phyloP scores from a whole-genome alignment of 2,888 invertebrate species.

The Dilophus febrilis region DNA sequence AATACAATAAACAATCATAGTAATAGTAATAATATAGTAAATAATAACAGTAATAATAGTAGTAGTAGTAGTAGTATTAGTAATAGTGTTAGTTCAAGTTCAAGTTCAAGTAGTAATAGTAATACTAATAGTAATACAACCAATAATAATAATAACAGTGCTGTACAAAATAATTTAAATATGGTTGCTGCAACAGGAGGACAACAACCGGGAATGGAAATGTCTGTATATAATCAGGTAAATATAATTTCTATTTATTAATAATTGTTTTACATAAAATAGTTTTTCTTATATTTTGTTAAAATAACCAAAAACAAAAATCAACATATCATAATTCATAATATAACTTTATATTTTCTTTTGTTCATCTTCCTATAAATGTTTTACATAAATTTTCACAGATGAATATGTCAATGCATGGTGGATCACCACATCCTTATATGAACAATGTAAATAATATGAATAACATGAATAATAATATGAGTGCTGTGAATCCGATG shows the following conservation, averaged over 20 bases:
- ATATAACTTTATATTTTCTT: constrained; percentile 1
- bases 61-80: constrained; percentile 3
- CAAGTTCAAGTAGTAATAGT: constrained; percentile 1
- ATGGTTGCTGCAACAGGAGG: constrained; percentile 26
- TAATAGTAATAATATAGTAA: constrained; percentile 12
- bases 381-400: too few species aligned
- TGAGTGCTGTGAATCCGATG: constrained; percentile 25
- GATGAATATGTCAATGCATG: constrained; percentile 13
- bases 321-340: not conserved
- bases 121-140: not conserved
- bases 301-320: not conserved
- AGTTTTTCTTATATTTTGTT: too few species aligned
- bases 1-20: not conserved
- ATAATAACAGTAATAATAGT: constrained; percentile 1
- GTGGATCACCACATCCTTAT: constrained; percentile 21
- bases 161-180: constrained; percentile 11
- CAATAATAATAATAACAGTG: constrained; percentile 1
- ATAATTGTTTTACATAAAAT: not conserved
- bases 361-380: too few species aligned
- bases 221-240: constrained; percentile 30
- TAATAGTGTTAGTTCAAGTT: not conserved
- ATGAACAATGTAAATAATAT: constrained; percentile 32
- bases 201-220: constrained; percentile 25
- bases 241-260: constrained; percentile 4
- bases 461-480: constrained; percentile 41